Base-by-base conservation (phyloP, 2,113 vertebrate species). In the Phyllopteryx taeniolatus region DNA sequence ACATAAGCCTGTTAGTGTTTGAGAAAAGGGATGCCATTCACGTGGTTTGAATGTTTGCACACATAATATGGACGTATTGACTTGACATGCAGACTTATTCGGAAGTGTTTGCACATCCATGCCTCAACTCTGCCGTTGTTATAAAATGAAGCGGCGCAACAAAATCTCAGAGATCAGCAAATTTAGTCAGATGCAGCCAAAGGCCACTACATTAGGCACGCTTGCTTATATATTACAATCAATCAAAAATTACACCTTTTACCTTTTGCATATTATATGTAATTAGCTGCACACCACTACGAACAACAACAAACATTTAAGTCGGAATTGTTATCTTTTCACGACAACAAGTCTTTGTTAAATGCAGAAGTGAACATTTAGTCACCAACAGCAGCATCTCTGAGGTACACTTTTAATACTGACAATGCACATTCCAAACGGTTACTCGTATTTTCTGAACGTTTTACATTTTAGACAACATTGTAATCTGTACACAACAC, bases 391-490 rank as follows among this genome's bases (percentile, higher is more conserved):
- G 68, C 74, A 59, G 8, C 72, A 74, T 59, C 42, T 59, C 35
- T 62, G 9, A 59, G 35, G 19, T 46, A 51, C 57, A 73, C 35
- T 39, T 47, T 13, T 46, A 47, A 47, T 31, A 47, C 64, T 47
- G 64, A 66, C 22, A 22, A 47, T 31, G 43, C 64, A 66, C 64
- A 44, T 64, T 64, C 62, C 62, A 42, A 19, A 64, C 20, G 19
- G 35, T n/a, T 43, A 64, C 43, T 64, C 17, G 12, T 10, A 20
- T 42, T 75, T 69, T 79, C 78, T 74, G 42, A 69, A 73, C 68
- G 20, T 43, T 70, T 61, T 13, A 79, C 53, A 67, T 82, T 81
- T 82, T 80, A 81, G 85, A 85, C 44, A 89, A 88, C 76, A 84
- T 72, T 79, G 68, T 70, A 43, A 77, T 61, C 2, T 33, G 22